These are phyloP conservation scores for Corvus hawaiiensis DNA, from an alignment of 2,113 vertebrate species.

Conservation along the genomic window DNA sequence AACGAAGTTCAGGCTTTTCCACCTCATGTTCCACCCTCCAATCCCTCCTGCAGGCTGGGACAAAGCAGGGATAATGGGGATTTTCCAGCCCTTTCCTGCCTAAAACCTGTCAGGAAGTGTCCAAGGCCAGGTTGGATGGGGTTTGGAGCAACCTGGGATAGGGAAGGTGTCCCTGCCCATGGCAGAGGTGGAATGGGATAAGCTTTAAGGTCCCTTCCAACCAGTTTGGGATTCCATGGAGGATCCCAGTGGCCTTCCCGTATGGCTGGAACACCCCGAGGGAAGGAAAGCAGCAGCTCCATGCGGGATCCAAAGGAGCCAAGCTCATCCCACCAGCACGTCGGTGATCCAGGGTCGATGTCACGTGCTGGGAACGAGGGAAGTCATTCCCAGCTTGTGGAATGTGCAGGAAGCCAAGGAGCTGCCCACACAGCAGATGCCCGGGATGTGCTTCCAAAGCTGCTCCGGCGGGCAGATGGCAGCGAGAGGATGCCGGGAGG, in stretches of 20 bases:
- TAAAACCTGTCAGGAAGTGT: not conserved
- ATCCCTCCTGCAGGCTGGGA: not conserved
- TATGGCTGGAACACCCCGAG: rapidly evolving
- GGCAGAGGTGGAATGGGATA: not conserved
- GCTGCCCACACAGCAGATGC: constrained; percentile 1
- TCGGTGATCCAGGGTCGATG: not conserved
- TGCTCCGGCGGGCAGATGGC: not conserved
- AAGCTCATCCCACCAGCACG: not conserved
- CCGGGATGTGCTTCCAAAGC: not conserved
- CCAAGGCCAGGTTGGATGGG: not conserved
- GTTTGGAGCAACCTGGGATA: not conserved
- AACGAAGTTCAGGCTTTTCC: not conserved
- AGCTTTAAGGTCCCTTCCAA: not conserved
- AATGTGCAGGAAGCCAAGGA: not conserved
- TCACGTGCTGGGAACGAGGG: not conserved
- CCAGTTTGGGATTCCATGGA: not conserved
- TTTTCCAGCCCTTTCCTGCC: not conserved
- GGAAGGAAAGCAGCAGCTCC: not conserved
- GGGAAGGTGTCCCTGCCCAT: not conserved
- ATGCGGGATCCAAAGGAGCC: rapidly evolving
- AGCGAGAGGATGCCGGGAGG: not conserved
- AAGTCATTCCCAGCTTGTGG: not conserved
- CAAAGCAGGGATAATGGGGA: not conserved
- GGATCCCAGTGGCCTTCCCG: not conserved
- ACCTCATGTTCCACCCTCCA: not conserved